Base-by-base conservation (phyloP, 1,140 invertebrate genomes). In the Pseudomyrmex cubaensis region DNA sequence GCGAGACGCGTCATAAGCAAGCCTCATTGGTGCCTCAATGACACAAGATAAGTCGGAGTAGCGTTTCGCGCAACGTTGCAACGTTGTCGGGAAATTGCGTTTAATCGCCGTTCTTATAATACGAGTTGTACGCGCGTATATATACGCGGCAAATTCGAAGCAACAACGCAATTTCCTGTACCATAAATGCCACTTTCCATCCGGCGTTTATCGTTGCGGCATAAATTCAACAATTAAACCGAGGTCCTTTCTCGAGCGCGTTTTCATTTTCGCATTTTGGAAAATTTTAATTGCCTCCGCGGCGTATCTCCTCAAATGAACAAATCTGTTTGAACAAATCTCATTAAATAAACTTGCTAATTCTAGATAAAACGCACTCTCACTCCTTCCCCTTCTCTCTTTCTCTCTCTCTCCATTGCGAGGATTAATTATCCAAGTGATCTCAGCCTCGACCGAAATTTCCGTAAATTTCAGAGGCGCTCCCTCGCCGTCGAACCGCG, bases 1-100 rank as follows among this genome's bases (percentile, higher is more conserved):
- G 74, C 73, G 50, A 64, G 59, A 46, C 61, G 73, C 74, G 25
- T 77, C 74, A 67, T 67, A 77, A 77, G 74, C 48, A 46, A 66
- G 74, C 48, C 13, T 77, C 62, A 77, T 77, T 54, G 74, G 61
- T 44, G 62, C 22, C 12, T 25, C 74, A 67, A 77, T 77, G 74
- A 77, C 74, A 77, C 48, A 12, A 48, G n/a, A 12, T 44, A 15
- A 54, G 62, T n/a, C 61, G n/a, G 44, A 52, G 46, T 77, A 77
- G 25, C 48, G 62, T 77, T 54, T 52, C 62, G 62, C 48, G 12
- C 56, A 10, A 12, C 17, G 13, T 12, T 56, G 46, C 25, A 8
- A 46, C 22, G 17, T 12, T 15, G 1, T 17, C 44, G 35, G 5
- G 35, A 35, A 35, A 22, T 74, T 59, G 70, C 56, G 9, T 54